Conservation (phyloP, 2,888 invertebrate species). For the Petrophora chlorosata region DNA sequence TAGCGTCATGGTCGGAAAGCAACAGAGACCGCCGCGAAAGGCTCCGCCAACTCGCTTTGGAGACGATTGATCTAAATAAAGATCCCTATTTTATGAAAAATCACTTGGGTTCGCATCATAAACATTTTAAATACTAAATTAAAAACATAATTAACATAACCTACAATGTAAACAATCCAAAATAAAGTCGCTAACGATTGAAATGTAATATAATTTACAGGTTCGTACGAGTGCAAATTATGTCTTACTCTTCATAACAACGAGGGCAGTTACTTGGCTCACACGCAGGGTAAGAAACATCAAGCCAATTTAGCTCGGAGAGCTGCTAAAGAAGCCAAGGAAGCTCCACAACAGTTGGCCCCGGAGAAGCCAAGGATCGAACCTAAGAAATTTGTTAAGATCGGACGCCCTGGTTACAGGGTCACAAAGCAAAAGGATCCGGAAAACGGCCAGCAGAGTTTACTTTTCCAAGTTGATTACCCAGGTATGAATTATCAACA, state of each 20-base stretch:
- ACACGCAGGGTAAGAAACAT: conserved; percentile 99
- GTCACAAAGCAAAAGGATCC: conserved; percentile 99
- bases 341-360: conserved; percentile 96
- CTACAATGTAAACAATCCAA: conserved; percentile 16
- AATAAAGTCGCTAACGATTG: not conserved
- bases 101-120: conserved; percentile 88
- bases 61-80: conserved; percentile 99
- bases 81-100: conserved; percentile 99
- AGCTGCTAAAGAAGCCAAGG: conserved; percentile 99
- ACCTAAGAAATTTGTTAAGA: conserved; percentile 99
- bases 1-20: conserved; percentile 99
- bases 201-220: conserved; percentile 53
- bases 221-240: conserved; percentile 99
- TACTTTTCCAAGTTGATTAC: conserved; percentile 98
- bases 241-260: conserved; percentile 99
- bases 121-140: no score
- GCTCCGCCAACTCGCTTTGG: conserved; percentile 96
- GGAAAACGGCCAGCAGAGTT: conserved; percentile 97
- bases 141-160: conserved; percentile 18
- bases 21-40: conserved; percentile 98
- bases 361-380: conserved; percentile 98
- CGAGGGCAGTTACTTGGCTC: conserved; percentile 99
- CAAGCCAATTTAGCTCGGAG: conserved; percentile 98
- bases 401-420: conserved; percentile 98
- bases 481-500: conserved; percentile 79